phyloP scores from a whole-genome alignment of 2,113 vertebrate genomes.

The Calidris pygmaea region DNA sequence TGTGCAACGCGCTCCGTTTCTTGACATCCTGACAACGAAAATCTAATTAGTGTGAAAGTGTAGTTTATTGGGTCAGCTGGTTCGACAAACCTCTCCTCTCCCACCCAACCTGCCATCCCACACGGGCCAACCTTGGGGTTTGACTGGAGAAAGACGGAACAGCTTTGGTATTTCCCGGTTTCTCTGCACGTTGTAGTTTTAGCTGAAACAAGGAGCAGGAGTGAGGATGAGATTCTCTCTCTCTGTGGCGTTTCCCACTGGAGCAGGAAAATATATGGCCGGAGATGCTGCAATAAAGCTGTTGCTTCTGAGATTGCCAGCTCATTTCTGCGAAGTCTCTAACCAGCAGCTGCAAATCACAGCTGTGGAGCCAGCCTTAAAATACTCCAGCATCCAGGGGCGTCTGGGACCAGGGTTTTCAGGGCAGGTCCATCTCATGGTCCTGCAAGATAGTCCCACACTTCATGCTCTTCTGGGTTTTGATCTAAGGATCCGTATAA shows the following conservation, averaged over 20 bases:
- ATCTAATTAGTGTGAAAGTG: not conserved
- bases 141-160: not conserved
- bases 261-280: not conserved
- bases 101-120: not conserved
- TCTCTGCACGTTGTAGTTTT: not conserved
- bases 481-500: not conserved
- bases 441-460: not conserved
- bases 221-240: not conserved
- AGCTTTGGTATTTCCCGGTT: not conserved
- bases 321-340: not conserved
- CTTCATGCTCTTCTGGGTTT: not conserved
- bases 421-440: not conserved
- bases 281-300: not conserved
- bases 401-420: not conserved
- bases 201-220: not conserved
- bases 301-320: not conserved
- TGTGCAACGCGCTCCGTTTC: not conserved
- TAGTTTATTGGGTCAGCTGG: not conserved
- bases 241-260: not conserved
- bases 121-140: not conserved
- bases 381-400: not conserved
- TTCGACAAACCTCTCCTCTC: not conserved
- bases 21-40: not conserved
- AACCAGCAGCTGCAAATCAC: not conserved
- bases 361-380: not conserved